A percentile compares a stretch with the other conserved stretches of the same genome.
Evolutionary conservation across 2,888 invertebrate genomes (phyloP).

Genomic region (Myathropa florea): DNA sequence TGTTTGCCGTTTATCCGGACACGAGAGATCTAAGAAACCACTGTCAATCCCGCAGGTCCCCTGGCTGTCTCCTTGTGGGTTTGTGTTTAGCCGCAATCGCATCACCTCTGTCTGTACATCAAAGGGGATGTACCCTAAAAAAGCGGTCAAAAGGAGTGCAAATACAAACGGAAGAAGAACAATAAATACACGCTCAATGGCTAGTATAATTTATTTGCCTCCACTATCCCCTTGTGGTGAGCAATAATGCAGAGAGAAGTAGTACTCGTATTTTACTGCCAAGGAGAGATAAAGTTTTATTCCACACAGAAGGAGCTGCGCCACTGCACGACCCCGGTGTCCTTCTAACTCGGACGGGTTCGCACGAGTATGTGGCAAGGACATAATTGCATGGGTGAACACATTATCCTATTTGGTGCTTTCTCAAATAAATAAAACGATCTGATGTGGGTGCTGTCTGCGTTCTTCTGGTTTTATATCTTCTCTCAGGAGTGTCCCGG

Average conservation of each 20-base stretch:
- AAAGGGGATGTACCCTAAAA: background rate
- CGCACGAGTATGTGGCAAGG: slow-evolving; percentile 12
- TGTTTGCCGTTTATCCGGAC: background rate
- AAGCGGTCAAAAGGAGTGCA: background rate
- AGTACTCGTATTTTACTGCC: slow-evolving; percentile 22
- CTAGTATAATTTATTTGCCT: background rate
- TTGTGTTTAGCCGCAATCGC: background rate
- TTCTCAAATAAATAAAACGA: background rate
- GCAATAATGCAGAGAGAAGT: slow-evolving; percentile 35
- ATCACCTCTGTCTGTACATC: background rate
- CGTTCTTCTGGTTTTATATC: background rate
- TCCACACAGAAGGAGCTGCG: slow-evolving; percentile 5
- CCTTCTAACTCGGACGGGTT: slow-evolving; percentile 1
- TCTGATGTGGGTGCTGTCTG: background rate
- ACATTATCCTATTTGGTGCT: slow-evolving; percentile 10
- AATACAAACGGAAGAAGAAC: background rate
- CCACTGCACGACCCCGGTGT: background rate
- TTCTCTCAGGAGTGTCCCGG: background rate
- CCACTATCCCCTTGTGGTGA: slow-evolving; percentile 7
- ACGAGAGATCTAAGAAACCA: background rate
- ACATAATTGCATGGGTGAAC: slow-evolving; percentile 27
- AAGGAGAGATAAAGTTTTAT: slow-evolving; percentile 22
- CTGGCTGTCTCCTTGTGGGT: background rate
- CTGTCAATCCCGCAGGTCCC: background rate
- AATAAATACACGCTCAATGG: background rate